These are phyloP conservation scores for Erythrolamprus reginae DNA, from an alignment of 2,113 vertebrate genomes.

Conservation along the genomic window DNA sequence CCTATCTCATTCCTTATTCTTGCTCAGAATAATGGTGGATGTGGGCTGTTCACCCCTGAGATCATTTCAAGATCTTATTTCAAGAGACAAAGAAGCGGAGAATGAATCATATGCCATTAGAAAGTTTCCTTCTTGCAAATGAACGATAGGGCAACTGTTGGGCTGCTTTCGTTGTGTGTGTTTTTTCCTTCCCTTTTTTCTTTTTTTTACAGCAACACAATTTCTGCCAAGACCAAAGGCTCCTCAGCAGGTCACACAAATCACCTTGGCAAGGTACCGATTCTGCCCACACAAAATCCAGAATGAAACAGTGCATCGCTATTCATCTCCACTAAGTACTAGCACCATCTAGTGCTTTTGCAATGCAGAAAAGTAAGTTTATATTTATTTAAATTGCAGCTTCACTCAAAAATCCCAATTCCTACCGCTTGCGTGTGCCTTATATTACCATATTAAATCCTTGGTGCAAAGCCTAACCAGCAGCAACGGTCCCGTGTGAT, in stretches of 20 bases:
- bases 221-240: conserved; percentile 26
- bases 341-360: conserved; percentile 53
- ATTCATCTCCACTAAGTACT: conserved; percentile 26
- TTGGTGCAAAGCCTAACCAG: neutral
- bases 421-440: neutral
- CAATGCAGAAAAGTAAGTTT: neutral
- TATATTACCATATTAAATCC: neutral
- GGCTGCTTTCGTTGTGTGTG: neutral
- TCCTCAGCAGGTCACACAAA: neutral
- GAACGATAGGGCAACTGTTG: neutral
- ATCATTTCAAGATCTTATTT: neutral
- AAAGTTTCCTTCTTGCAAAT: neutral
- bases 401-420: neutral
- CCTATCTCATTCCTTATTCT: neutral
- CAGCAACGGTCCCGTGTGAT: neutral
- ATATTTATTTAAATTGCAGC: neutral
- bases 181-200: too few species aligned
- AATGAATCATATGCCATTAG: neutral
- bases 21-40: neutral
- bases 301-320: neutral
- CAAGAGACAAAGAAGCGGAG: neutral
- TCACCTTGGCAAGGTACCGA: neutral
- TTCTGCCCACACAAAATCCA: neutral
- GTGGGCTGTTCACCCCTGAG: conserved; percentile 1
- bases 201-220: neutral